Percentiles rank a stretch among this genome's conserved stretches.
phyloP scores from a whole-genome alignment of 2,113 vertebrate genomes.

The Microtus ochrogaster region DNA sequence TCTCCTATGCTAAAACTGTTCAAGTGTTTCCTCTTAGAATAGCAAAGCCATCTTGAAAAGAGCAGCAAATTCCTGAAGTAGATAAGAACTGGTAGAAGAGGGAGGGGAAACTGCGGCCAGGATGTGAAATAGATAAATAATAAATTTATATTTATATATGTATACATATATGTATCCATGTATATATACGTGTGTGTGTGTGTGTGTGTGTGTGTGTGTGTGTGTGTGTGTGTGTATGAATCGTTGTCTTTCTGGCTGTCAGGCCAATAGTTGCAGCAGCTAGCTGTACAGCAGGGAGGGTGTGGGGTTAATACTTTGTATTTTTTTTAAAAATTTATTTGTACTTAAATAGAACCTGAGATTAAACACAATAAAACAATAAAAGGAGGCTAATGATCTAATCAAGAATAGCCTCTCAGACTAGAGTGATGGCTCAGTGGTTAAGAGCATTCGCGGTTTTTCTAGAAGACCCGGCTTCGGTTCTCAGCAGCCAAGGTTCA shows the following conservation, averaged over 20 bases:
- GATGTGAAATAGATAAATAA: not conserved
- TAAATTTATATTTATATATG: no score
- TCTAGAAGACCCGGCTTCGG: not conserved
- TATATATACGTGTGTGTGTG: no score
- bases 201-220: no score
- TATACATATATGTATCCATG: no score
- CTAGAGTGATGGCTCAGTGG: not conserved
- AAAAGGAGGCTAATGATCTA: not conserved
- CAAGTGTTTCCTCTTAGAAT: not conserved
- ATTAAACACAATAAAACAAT: not conserved
- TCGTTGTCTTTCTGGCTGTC: not conserved
- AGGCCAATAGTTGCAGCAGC: not conserved
- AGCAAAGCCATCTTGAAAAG: not conserved
- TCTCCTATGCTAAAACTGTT: no score
- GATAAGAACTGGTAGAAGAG: not conserved
- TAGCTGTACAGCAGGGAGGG: not conserved
- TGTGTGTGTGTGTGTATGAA: not conserved
- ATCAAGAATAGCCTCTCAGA: no score
- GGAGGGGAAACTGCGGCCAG: not conserved
- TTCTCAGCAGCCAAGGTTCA: not conserved
- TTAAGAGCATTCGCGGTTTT: not conserved
- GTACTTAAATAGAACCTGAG: not conserved
- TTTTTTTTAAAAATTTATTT: not conserved
- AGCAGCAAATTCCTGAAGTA: not conserved
- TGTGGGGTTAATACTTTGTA: not conserved